Evolutionary conservation across 2,113 vertebrate genomes (phyloP).

Genomic region (Malurus alboscapulatus): DNA sequence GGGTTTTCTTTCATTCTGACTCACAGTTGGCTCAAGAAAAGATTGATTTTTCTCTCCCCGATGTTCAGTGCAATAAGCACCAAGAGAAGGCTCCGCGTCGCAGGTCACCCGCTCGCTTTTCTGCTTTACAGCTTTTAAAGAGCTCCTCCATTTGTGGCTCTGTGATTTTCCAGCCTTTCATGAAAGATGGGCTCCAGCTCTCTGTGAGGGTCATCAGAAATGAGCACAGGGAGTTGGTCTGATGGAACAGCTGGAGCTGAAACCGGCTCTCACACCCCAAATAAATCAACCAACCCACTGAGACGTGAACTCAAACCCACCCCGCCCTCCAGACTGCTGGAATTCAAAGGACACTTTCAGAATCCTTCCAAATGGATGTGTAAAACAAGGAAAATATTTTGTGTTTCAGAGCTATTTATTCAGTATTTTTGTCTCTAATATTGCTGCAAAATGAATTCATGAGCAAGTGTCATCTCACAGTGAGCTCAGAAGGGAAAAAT

Average conservation of each 20-base stretch:
- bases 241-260: not conserved
- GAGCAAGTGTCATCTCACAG: not conserved
- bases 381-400: not conserved
- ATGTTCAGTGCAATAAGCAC: not conserved
- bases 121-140: constrained; percentile 16
- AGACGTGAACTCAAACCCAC: not conserved
- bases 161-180: constrained; percentile 18
- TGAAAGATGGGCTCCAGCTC: not conserved
- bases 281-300: not conserved
- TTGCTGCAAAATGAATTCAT: not conserved
- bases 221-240: not conserved
- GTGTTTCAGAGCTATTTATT: not conserved
- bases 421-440: not conserved
- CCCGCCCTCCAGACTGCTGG: not conserved
- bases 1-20: not conserved
- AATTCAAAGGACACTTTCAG: not conserved
- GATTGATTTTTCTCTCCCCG: constrained; percentile 8
- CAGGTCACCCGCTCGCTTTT: not conserved
- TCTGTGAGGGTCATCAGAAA: not conserved
- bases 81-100: not conserved
- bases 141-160: not conserved
- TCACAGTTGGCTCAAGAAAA: not conserved
- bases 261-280: not conserved
- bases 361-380: not conserved
- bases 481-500: not conserved